phyloP scores from a whole-genome alignment of 2,113 vertebrate species.

The Nothoprocta pentlandii region DNA sequence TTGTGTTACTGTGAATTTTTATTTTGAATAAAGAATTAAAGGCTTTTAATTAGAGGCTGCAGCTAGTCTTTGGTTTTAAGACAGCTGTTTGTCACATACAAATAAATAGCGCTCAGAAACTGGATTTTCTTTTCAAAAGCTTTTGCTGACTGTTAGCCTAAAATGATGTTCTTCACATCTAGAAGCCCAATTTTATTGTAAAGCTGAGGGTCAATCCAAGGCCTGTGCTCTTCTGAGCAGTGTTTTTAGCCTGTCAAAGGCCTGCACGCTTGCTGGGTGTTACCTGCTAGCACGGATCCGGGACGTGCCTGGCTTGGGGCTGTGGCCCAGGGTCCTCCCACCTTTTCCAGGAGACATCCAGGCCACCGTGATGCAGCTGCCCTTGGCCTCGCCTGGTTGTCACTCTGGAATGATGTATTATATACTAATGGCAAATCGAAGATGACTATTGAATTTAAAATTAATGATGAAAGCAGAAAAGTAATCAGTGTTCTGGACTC shows the following conservation, averaged over 20 bases:
- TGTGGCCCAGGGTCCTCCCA: background rate
- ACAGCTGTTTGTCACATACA: background rate
- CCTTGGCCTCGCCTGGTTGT: background rate
- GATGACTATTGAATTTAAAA: background rate
- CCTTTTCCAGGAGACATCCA: background rate
- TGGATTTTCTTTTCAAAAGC: background rate
- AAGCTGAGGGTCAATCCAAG: background rate
- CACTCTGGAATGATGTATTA: background rate
- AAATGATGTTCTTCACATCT: background rate
- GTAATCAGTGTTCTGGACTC: background rate
- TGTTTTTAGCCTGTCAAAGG: background rate
- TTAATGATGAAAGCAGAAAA: background rate
- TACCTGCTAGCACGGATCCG: background rate
- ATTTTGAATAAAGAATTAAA: background rate
- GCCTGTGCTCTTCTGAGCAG: background rate
- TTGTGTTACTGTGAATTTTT: background rate
- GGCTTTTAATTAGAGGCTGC: background rate
- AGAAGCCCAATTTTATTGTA: background rate
- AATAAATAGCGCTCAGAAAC: background rate
- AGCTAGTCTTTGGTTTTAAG: background rate
- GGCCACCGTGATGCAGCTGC: rapidly evolving
- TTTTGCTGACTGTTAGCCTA: background rate
- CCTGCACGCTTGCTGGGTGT: background rate
- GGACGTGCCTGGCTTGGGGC: background rate
- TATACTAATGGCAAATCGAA: background rate